Base-by-base conservation (phyloP, 2,888 invertebrate species). In the Phaedon cochleariae region DNA sequence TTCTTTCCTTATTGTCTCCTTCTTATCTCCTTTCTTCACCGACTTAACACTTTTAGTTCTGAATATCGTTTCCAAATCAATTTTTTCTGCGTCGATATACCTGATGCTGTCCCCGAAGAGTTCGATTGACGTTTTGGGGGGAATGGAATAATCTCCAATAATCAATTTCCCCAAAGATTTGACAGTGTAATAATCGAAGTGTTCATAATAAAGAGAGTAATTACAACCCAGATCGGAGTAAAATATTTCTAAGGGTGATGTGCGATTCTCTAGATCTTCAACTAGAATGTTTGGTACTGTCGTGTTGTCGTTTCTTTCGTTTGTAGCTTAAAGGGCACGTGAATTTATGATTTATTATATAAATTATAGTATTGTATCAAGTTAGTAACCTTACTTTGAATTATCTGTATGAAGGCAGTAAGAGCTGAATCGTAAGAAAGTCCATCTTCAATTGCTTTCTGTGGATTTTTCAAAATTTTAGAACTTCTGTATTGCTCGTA, bases 161-260 rank as follows among this genome's bases (percentile, higher is more conserved):
- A 84, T 79, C 51, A 85, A 69, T 69, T 82, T 82, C 0, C 80
- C 84, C 34, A 86, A 67, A 63, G 80, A 77, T 69, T 86, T 86
- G 37, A 90, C 72, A 1, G 87, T 85, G 0, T 85, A 81, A 65
- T 85, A 84, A 70, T 89, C 87, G 58, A 89, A 85, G 0, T 80
- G 72, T 37, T 75, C 73, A 74, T 88, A 89, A 73, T 87, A 87
- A 79, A 90, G 83, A 17, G 86, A 85, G 67, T 88, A 88, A 73
- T 87, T 87, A 49, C 89, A 83, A 7, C 88, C 88, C 72, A 87
- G 82, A 6, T 83, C 82, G 2, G 86, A 84, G 76, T 90, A 90
- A 80, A 88, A 89, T 70, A 85, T 81, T 70, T 89, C 88, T 37
- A 90, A 81, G 6, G 86, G 80, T 49, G 86, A 85, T 1, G 85